These are phyloP conservation scores for Pitta sordida DNA, from an alignment of 2,113 vertebrate species.

Conservation along the genomic window DNA sequence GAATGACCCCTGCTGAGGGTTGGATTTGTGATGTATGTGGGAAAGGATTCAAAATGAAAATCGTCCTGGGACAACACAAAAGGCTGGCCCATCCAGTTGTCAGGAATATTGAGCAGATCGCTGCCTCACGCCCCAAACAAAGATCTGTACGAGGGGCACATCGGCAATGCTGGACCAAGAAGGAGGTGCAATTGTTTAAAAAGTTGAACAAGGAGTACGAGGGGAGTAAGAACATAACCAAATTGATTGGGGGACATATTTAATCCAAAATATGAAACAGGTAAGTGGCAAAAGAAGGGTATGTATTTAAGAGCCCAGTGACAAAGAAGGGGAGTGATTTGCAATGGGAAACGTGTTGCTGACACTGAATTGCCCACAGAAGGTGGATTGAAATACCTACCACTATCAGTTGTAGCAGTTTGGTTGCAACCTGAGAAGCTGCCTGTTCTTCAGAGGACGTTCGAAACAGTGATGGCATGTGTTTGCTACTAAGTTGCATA, in stretches of 20 bases:
- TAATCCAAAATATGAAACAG: not conserved
- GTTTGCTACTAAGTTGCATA: not conserved
- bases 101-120: accelerated
- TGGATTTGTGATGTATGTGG: not conserved
- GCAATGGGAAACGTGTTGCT: not conserved
- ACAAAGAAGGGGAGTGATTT: not conserved
- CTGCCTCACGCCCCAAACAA: not conserved
- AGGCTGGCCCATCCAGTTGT: not conserved
- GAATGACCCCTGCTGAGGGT: not conserved
- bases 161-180: not conserved
- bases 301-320: not conserved
- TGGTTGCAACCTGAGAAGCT: not conserved
- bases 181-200: not conserved
- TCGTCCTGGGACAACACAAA: not conserved
- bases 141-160: not conserved
- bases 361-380: not conserved
- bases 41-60: not conserved
- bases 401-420: not conserved
- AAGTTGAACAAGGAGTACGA: not conserved
- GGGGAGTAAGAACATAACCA: not conserved
- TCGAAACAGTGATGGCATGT: not conserved
- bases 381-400: not conserved
- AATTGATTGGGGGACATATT: not conserved
- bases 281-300: not conserved
- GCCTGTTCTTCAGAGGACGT: not conserved